These are phyloP conservation scores for Oscheius sp. DNA, from an alignment of 2,888 invertebrate genomes.

Conservation along the genomic window DNA sequence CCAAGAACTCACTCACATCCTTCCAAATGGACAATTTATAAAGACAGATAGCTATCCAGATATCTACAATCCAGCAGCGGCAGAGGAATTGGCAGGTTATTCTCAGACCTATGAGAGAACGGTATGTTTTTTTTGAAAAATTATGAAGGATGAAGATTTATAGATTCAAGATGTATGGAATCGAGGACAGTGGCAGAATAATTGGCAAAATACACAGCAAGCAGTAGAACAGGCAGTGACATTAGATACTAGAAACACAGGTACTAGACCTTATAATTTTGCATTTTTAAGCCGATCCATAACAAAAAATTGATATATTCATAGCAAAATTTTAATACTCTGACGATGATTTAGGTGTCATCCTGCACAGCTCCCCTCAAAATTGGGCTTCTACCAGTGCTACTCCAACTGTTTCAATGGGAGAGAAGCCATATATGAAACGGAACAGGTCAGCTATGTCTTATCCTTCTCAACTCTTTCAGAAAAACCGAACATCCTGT, in stretches of 20 bases:
- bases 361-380: conserved; percentile 6
- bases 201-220: background rate
- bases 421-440: conserved; percentile 54
- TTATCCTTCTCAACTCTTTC: background rate
- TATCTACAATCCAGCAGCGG: background rate
- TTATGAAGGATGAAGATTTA: background rate
- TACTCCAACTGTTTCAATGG: background rate
- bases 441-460: conserved; percentile 38
- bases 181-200: conserved; percentile 15
- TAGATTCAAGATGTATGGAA: background rate
- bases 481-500: conserved; percentile 60
- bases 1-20: background rate
- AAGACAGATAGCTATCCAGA: conserved; percentile 23
- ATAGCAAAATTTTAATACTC: no score
- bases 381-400: conserved; percentile 13
- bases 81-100: background rate
- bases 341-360: background rate
- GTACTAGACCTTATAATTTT: background rate
- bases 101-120: conserved; percentile 14
- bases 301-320: no score
- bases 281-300: background rate
- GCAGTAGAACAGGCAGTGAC: background rate
- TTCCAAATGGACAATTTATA: conserved; percentile 20
- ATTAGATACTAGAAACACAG: background rate
- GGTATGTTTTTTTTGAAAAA: no score